Evolutionary conservation across 2,888 invertebrate genomes (phyloP), one percentile per base, ranked within the genome.

Genomic region (Liopterus haemorrhoidalis): DNA sequence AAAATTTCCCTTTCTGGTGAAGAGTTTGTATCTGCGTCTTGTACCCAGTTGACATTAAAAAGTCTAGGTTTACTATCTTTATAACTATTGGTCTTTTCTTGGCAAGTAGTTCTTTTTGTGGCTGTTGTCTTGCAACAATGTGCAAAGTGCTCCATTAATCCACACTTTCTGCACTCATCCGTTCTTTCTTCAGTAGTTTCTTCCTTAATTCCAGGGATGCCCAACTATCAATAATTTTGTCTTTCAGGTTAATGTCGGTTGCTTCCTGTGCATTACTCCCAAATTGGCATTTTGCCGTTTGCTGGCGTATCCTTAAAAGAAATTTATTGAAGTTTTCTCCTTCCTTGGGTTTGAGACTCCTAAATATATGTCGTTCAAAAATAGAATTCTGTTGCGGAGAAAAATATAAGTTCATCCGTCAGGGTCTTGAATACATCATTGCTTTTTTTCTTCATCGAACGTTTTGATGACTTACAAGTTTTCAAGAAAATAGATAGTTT

Each of bases 291-390:
- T 57, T 57, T 11, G 46, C 46, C 6, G 59, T 58, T 50, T 64
- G 63, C 27, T 59, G 49, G 20, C 61, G 46, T 11, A 57, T 30
- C 36, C 54, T 51, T 14, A 60, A 25, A 4, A 63, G 12, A 48
- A 57, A 62, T 30, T 58, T 57, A 15, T 54, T 53, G 25, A 65
- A 57, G 11, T 41, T 55, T 46, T 62, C 61, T 12, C 46, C 55
- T 12, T 51, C 48, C 36, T 54, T 55, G 36, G 54, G 56, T 49
- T 54, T 57, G 20, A 63, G 41, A 15, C 45, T 48, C 9, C 59
- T 51, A 52, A 59, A 59, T 8, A 58, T 40, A 46, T 64, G 58
- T 36, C 62, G 42, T 51, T 62, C 59, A 49, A 59, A 61, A 14
- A 55, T 53, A 20, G 57, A 58, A 44, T 59, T 59, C 48, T 55